phyloP scores from a whole-genome alignment of 2,888 invertebrate genomes.

The Pammene fasciana region DNA sequence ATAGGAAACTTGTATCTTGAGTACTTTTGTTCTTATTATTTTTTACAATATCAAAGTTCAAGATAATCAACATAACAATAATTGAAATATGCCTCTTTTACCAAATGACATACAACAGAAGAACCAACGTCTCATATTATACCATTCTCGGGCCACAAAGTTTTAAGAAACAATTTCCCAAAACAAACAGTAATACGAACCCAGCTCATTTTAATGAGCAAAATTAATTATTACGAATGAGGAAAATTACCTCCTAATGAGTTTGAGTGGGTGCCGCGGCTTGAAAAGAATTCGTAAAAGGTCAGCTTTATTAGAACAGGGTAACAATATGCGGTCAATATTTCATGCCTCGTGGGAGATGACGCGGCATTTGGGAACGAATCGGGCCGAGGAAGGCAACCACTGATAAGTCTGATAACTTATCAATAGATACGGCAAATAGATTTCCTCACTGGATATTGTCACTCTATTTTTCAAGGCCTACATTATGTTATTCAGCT shows the following conservation, averaged over 20 bases:
- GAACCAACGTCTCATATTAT: background rate
- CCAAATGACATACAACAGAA: background rate
- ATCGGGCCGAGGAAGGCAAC: conserved; percentile 49
- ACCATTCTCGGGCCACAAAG: background rate
- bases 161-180: conserved; percentile 30
- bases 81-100: too few species aligned
- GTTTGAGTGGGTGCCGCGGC: conserved; percentile 61
- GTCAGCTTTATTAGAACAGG: conserved; percentile 61
- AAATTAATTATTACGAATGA: conserved; percentile 62
- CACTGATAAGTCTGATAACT: conserved; percentile 1
- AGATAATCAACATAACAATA: background rate
- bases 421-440: background rate
- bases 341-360: conserved; percentile 62
- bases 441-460: too few species aligned
- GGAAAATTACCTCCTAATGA: conserved; percentile 53
- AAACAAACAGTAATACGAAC: conserved; percentile 37
- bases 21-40: too few species aligned
- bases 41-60: too few species aligned
- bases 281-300: conserved; percentile 72
- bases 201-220: conserved; percentile 51
- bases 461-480: too few species aligned
- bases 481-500: too few species aligned
- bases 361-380: conserved; percentile 60
- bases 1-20: too few species aligned
- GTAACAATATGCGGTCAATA: conserved; percentile 66